Percentiles rank a stretch among this genome's conserved stretches.
phyloP scores from a whole-genome alignment of 2,888 invertebrate genomes.

The Drosophila anomelani region DNA sequence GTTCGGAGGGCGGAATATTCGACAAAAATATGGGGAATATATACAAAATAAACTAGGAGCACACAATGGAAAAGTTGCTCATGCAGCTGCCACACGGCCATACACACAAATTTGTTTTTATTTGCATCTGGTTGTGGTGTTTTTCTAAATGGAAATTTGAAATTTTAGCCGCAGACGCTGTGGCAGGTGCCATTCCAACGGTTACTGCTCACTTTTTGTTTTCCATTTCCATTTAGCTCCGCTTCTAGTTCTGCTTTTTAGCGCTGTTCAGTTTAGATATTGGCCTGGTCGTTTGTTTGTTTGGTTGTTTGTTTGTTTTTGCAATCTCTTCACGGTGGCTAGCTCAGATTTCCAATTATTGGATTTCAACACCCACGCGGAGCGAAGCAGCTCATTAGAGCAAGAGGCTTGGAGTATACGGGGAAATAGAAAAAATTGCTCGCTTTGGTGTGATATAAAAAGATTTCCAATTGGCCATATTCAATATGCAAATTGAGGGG shows the following conservation, averaged over 20 bases:
- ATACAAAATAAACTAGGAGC: constrained; percentile 31
- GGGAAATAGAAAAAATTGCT: neutral
- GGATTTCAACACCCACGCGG: constrained; percentile 43
- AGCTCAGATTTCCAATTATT: constrained; percentile 55
- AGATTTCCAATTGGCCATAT: constrained; percentile 28
- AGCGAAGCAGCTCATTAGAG: constrained; percentile 50
- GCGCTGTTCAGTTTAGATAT: constrained; percentile 7
- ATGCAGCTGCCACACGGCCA: constrained; percentile 37
- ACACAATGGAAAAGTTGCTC: constrained; percentile 50
- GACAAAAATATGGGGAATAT: constrained; percentile 39
- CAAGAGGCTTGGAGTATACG: constrained; percentile 25
- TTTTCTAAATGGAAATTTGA: constrained; percentile 51
- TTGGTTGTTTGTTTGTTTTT: constrained; percentile 24
- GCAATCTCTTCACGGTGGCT: constrained; percentile 48
- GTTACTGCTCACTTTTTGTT: constrained; percentile 34
- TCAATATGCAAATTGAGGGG: constrained; percentile 41
- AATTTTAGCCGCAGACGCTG: constrained; percentile 50
- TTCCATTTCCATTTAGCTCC: constrained; percentile 23
- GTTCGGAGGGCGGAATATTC: constrained; percentile 13
- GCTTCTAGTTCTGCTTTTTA: constrained; percentile 20
- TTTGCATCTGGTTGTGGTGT: constrained; percentile 41
- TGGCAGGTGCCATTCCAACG: constrained; percentile 42
- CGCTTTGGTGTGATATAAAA: neutral
- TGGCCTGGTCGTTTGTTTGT: constrained; percentile 7
- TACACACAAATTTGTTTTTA: constrained; percentile 44